Evolutionary conservation across 30 jellyfish, hydroid and myxozoan genomes (phyloP), one percentile per base, ranked within the genome.

Genomic region (Catostylus mosaicus): DNA sequence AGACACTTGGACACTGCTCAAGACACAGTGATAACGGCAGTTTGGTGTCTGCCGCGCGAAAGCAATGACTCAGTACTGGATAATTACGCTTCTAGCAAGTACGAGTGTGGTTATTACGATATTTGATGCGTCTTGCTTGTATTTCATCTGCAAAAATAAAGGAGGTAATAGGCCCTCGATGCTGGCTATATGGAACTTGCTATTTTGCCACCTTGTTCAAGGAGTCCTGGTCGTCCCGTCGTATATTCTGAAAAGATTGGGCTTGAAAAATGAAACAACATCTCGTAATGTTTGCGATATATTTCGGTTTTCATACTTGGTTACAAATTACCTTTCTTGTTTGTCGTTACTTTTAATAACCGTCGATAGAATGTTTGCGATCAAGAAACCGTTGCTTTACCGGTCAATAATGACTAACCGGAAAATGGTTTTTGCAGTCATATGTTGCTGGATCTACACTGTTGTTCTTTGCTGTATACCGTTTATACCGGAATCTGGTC

Each of bases 211-310:
- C 64, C 62, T 92, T 5, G 18, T 82, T n/a, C 98, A 92, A 69
- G 98, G 98, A 30, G 29, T 82, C 23, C 5, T 86, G 63, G 98
- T 92, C 3, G 78, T 92, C 10, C 98, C 98, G 6, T 68, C 80
- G 19, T 92, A 92, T 33, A 87, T 91, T 48, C 77, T 82, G 31
- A 92, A 92, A 67, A 32, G 89, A 29, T 60, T 40, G 23, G 74
- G 48, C 0, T 23, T 75, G 70, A 46, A 63, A 3, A 72, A 75
- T 36, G 23, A 74, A 22, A 31, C 22, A 7, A 43, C 62, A 10
- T 38, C 46, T 22, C 48, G 95, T 3, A 38, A 37, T 22, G 75
- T 78, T 16, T 89, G 97, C 61, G 90, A 92, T 61, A 64, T 70
- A 2, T 92, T 92, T 80, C 96, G 98, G 46, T 62, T 83, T 36